Conservation (phyloP, 2,888 invertebrate species). For the Nephrocerus scutellatus region DNA sequence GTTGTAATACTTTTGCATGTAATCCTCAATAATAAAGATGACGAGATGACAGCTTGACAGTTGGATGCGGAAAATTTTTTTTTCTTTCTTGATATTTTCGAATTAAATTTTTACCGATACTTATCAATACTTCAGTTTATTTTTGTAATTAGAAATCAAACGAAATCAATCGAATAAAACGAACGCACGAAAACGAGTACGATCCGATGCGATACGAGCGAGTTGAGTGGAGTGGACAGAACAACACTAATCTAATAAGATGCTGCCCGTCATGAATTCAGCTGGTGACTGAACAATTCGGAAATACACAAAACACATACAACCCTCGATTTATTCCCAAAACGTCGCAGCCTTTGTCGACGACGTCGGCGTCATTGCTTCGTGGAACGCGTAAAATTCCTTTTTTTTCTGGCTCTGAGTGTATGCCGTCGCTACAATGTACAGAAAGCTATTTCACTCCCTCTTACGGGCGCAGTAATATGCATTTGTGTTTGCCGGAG, state of each 20-base stretch:
- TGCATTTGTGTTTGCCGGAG: no score
- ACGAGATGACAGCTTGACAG: no score
- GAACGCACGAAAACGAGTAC: constrained; percentile 7
- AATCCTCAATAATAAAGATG: no score
- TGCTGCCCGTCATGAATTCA: constrained; percentile 49
- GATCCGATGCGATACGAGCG: constrained; percentile 8
- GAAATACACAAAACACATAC: constrained; percentile 45
- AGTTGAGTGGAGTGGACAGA: constrained; percentile 30
- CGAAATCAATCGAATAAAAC: no score
- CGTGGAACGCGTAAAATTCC: constrained; percentile 14
- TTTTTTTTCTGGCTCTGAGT: no score
- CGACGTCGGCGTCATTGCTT: not conserved
- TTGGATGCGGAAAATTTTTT: no score
- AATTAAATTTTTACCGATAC: constrained; percentile 5
- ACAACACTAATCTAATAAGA: constrained; percentile 40
- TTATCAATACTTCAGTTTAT: not conserved
- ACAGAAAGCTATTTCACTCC: constrained; percentile 22
- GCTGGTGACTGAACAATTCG: constrained; percentile 48
- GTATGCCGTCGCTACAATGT: no score
- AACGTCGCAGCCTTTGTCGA: constrained; percentile 19
- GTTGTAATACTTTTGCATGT: constrained; percentile 21
- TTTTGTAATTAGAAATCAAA: not conserved
- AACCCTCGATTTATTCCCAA: constrained; percentile 33
- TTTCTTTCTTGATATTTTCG: no score
- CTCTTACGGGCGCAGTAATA: no score